phyloP scores from a whole-genome alignment of 2,113 vertebrate genomes.

The Microcebus jonahi region DNA sequence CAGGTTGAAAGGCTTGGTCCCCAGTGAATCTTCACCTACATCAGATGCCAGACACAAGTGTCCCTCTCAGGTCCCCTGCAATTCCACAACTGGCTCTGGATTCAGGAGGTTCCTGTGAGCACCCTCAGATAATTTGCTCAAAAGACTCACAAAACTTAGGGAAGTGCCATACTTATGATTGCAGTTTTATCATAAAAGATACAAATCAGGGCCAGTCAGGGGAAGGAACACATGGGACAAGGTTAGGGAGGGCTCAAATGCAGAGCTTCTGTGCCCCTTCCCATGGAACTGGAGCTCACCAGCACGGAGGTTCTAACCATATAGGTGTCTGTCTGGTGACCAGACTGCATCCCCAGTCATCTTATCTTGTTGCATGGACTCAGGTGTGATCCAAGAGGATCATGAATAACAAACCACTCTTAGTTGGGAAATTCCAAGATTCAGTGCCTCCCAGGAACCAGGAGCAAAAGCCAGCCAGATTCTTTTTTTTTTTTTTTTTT shows the following conservation, averaged over 20 bases:
- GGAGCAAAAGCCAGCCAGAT: not conserved
- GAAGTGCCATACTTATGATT: not conserved
- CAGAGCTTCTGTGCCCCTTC: not conserved
- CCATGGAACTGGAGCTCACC: not conserved
- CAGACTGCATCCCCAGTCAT: too few species aligned
- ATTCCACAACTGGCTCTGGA: not conserved
- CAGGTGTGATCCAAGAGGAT: not conserved
- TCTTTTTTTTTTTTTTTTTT: not conserved
- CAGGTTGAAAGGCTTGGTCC: too few species aligned
- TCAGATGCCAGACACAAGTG: not conserved
- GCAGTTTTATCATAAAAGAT: not conserved
- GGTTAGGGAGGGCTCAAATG: not conserved
- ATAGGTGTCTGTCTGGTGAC: not conserved
- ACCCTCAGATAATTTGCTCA: not conserved
- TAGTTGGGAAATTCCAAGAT: not conserved
- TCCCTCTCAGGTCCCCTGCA: not conserved
- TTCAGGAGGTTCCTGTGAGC: not conserved
- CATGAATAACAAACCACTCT: not conserved
- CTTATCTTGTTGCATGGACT: not conserved
- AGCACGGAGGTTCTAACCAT: not conserved
- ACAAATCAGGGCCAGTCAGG: not conserved
- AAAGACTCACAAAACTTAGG: not conserved
- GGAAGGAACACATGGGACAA: not conserved
- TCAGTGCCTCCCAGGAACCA: too few species aligned
- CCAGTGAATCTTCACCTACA: not conserved